Conservation (phyloP, 1,140 invertebrate genomes). For the Ostrea denselamellosa region DNA sequence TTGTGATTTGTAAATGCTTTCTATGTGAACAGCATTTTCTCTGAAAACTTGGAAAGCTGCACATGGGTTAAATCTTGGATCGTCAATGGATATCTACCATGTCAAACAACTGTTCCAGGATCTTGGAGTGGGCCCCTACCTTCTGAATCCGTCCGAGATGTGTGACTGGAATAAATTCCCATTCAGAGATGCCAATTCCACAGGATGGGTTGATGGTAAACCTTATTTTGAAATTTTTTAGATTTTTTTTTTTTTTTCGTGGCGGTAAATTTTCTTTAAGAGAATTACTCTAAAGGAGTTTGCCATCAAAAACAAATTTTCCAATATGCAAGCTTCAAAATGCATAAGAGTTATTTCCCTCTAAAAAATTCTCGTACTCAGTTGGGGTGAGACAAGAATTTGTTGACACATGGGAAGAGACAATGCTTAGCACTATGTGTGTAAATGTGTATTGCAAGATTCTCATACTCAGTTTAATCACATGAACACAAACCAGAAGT, state of each 20-base stretch:
- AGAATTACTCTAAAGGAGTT: too few species aligned
- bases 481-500: too few species aligned
- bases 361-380: too few species aligned
- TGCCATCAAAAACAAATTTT: too few species aligned
- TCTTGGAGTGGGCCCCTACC: slow-evolving; percentile 45
- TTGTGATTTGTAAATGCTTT: not conserved
- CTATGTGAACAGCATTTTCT: slow-evolving; percentile 45
- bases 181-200: not conserved
- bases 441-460: too few species aligned
- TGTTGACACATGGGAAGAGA: too few species aligned
- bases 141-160: not conserved
- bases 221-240: not conserved
- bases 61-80: slow-evolving; percentile 14
- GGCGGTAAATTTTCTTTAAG: not conserved
- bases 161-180: slow-evolving; percentile 27
- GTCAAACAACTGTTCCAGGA: slow-evolving; percentile 44
- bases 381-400: too few species aligned
- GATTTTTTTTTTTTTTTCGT: not conserved
- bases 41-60: slow-evolving; percentile 43
- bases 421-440: too few species aligned
- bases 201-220: slow-evolving; percentile 51
- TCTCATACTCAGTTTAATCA: too few species aligned
- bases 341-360: too few species aligned
- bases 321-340: too few species aligned
- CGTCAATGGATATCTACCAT: slow-evolving; percentile 22